Evolutionary conservation across 2,113 vertebrate genomes (phyloP), one percentile per base, ranked within the genome.

Genomic region (Alectura lathami): DNA sequence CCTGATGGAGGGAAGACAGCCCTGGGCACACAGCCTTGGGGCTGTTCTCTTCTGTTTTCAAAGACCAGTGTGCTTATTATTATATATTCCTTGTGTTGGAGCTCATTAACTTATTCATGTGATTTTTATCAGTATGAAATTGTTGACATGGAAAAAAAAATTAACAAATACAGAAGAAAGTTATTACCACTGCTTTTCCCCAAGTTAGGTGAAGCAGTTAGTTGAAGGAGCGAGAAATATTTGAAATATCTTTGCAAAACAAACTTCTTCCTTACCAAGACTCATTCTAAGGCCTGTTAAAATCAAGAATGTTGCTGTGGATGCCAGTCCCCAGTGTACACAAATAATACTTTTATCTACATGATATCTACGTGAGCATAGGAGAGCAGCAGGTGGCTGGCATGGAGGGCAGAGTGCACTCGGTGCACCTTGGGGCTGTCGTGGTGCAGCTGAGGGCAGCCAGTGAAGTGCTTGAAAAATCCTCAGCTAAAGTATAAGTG

Each of bases 1-100:
- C 36, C 16, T 16, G 16, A 23, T 10, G 48, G 17, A 16, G 47
- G 13, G 14, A 30, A 16, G 42, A 16, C 42, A 51, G 16, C 47
- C 23, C 2, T 0, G 0, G 6, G 7, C 14, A 45, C 60, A 5
- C n/a, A 40, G 42, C 11, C 11, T 0, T 1, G 26, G 42, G 53
- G 64, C 38, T 77, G 53, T 22, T 17, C 8, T 16, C 74, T 47
- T 8, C 0, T 22, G 0, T 59, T 83, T 83, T 17, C 83, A 57
- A 2, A 70, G 54, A 11, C 12, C 20, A 1, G 0, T 2, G 0
- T 3, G 27, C 53, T 53, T 70, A 15, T 11, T 38, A 15, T 7
- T 18, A 12, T 54, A 69, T 29, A 0, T 24, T 62, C 77, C 14
- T 0, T 38, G 54, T 29, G 47, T 23, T 59, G 56, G 60, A 67